A percentile compares a stretch with the other conserved stretches of the same genome.
Conservation (phyloP, 1,140 invertebrate species). For the Drosophila quadrilineata region DNA sequence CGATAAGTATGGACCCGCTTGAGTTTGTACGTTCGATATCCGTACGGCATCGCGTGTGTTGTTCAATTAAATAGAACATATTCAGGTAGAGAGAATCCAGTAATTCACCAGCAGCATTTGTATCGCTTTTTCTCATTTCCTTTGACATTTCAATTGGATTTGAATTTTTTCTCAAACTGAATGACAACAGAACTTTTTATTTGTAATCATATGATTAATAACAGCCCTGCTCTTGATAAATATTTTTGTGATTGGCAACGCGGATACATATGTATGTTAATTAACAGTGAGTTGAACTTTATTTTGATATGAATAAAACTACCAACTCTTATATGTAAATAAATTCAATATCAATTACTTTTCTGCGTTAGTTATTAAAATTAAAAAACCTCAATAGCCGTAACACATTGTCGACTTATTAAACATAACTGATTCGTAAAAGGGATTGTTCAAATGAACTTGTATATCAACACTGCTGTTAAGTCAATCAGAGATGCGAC, state of each 20-base stretch:
- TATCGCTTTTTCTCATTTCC: slow-evolving; percentile 19
- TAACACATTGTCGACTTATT: too few species aligned
- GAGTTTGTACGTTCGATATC: slow-evolving; percentile 65
- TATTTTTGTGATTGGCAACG: slow-evolving; percentile 19
- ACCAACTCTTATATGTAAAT: too few species aligned
- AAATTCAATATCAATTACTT: too few species aligned
- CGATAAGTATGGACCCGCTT: slow-evolving; percentile 64
- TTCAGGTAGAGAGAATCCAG: slow-evolving; percentile 67
- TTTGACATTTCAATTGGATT: background rate
- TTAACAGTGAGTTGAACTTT: background rate
- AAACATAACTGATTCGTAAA: too few species aligned
- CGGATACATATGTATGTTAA: background rate
- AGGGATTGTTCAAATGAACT: too few species aligned
- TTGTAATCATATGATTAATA: slow-evolving; percentile 55
- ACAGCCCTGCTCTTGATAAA: slow-evolving; percentile 21
- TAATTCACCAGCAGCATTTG: slow-evolving; percentile 47
- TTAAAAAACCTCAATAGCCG: too few species aligned
- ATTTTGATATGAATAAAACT: too few species aligned
- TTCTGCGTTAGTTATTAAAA: too few species aligned
- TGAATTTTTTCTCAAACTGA: slow-evolving; percentile 1
- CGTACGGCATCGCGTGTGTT: slow-evolving; percentile 57
- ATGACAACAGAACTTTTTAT: slow-evolving; percentile 2
- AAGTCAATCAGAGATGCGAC: too few species aligned
- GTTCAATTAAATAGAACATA: slow-evolving; percentile 72
- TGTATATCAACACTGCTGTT: too few species aligned